Evolutionary conservation across 1,140 invertebrate genomes (phyloP).

Genomic region (Tetramorium simillimum): DNA sequence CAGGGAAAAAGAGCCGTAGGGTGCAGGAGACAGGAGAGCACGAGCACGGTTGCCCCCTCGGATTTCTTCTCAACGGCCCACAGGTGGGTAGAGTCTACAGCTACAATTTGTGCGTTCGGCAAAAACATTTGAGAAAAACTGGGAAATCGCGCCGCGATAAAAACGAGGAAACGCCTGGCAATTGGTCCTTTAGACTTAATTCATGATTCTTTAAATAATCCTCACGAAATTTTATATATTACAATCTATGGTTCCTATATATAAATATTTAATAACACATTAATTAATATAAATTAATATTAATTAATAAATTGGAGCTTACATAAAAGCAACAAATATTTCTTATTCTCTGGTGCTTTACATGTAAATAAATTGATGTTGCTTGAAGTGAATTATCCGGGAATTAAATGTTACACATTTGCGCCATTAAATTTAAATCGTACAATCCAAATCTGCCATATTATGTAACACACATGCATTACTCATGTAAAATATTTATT

Average conservation of each 20-base stretch:
- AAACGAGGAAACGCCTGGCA: background rate
- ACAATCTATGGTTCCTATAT: background rate
- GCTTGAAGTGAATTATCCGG: background rate
- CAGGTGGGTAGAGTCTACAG: constrained; percentile 59
- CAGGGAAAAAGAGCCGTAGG: constrained; percentile 81
- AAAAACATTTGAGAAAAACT: background rate
- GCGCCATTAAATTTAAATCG: background rate
- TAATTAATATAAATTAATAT: background rate
- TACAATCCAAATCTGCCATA: background rate
- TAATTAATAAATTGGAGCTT: background rate
- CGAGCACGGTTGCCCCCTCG: constrained; percentile 51
- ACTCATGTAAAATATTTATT: background rate
- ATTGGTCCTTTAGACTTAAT: background rate
- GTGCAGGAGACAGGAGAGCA: constrained; percentile 74
- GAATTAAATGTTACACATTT: background rate
- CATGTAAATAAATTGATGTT: background rate
- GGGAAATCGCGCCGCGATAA: background rate
- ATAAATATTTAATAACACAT: background rate
- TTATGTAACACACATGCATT: background rate
- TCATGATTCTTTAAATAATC: background rate
- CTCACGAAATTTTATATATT: background rate
- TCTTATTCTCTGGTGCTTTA: background rate
- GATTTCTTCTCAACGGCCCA: constrained; percentile 23
- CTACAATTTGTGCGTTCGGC: constrained; percentile 20
- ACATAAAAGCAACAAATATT: background rate